Base-by-base conservation (phyloP, 1,140 invertebrate species). In the Philopotamus ludificatus region DNA sequence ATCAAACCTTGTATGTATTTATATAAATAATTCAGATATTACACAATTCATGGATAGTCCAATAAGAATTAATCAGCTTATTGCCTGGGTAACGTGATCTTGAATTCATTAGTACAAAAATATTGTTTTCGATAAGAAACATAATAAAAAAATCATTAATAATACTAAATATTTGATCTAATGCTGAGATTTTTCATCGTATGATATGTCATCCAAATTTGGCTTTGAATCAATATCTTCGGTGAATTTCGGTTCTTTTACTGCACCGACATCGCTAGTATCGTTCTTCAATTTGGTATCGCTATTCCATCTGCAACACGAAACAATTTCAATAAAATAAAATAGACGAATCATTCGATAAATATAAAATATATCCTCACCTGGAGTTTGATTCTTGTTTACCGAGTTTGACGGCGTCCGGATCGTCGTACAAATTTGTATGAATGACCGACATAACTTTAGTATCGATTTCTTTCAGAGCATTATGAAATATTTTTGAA, bases 391-490 rank as follows among this genome's bases (percentile, higher is more conserved):
- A 22, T 49, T 60, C 57, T 16, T 44, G 41, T 49, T 60, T 60
- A 12, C 49, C 47, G 25, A 57, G n/a, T 58, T 70, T 70, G n/a
- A 47, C 25, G n/a, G 45, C 47, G 26, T 64, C 62, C 12, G 51
- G 54, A 54, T 70, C 68, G 10, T 63, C 59, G 28, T 66, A 66
- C 20, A 66, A 41, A 49, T 59, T 66, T 18, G 64, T 59, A 21
- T 70, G 68, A 22, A 66, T 54, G n/a, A 70, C 68, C 28, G 60
- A 66, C 47, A 62, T 57, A 15, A 66, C 60, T 57, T 66, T 70
- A 4, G 61, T 61, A 15, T 70, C 64, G 42, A 70, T 70, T 15
- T 70, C 68, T 50, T 66, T 70, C 39, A 70, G 25, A 44, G 68
- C 64, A 21, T 57, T 70, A 26, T 54, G 58, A 55, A 66, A 70